phyloP scores from a whole-genome alignment of 2,888 invertebrate species.

The Gastrophysa polygoni region DNA sequence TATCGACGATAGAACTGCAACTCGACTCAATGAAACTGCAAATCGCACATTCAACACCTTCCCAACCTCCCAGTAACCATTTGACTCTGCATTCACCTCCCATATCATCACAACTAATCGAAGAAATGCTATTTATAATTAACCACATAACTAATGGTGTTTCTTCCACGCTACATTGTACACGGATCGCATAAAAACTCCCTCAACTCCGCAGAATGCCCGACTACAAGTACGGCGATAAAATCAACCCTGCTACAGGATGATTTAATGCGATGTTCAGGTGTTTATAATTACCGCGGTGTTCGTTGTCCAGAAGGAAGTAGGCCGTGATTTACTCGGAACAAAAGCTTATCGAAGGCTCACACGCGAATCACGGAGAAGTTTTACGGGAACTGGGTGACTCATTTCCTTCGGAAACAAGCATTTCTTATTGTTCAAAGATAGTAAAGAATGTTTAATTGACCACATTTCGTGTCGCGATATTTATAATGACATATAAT shows the following conservation, averaged over 20 bases:
- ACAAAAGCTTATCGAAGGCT: constrained; percentile 11
- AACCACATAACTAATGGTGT: constrained; percentile 16
- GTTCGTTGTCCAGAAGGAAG: constrained; percentile 41
- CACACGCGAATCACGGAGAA: background rate
- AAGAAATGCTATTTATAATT: constrained; percentile 16
- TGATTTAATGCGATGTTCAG: constrained; percentile 39
- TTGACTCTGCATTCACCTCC: constrained; percentile 6
- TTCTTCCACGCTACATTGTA: constrained; percentile 24
- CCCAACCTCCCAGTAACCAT: background rate
- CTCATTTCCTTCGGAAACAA: background rate
- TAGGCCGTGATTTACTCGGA: constrained; percentile 41
- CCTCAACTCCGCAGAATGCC: constrained; percentile 23
- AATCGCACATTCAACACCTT: background rate
- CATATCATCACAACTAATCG: constrained; percentile 14
- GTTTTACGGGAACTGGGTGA: background rate
- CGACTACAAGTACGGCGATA: constrained; percentile 34
- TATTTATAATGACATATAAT: no score
- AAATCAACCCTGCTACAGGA: constrained; percentile 39
- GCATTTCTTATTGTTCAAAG: background rate
- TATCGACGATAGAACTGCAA: background rate
- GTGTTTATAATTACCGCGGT: constrained; percentile 42
- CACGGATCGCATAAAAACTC: constrained; percentile 26
- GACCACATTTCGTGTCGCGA: no score
- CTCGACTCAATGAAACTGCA: background rate
- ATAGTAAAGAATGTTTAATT: background rate